These are phyloP conservation scores for Ectemnius lituratus DNA, from an alignment of 2,888 invertebrate species.

Conservation along the genomic window DNA sequence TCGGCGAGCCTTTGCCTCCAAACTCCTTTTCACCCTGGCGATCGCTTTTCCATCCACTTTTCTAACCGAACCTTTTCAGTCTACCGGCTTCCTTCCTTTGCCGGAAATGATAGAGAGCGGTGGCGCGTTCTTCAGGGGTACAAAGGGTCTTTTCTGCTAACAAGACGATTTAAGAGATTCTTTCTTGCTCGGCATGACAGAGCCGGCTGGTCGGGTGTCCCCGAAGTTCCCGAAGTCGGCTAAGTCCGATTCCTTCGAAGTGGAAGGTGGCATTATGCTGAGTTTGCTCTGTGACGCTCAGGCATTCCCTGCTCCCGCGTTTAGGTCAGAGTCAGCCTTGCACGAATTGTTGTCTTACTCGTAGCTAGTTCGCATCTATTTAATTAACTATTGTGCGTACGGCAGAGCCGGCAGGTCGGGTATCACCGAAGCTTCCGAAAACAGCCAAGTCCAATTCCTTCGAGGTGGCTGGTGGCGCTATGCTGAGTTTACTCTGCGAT, in stretches of 20 bases:
- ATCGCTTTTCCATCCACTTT: too few relatives aligned
- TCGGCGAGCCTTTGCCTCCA: neutral
- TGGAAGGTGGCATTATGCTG: conserved; percentile 72
- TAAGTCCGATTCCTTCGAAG: conserved; percentile 76
- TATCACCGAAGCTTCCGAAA: conserved; percentile 76
- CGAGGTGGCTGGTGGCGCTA: conserved; percentile 70
- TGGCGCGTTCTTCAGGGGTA: conserved; percentile 42
- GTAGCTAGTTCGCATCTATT: neutral
- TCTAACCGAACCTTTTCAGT: neutral
- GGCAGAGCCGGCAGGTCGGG: conserved; percentile 70
- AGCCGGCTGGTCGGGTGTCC: conserved; percentile 74
- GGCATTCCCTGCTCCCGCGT: conserved; percentile 72
- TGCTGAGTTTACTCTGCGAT: conserved; percentile 73
- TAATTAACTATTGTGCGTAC: too few relatives aligned
- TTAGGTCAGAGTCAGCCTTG: conserved; percentile 64
- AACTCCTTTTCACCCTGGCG: neutral
- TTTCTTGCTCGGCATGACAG: conserved; percentile 57
- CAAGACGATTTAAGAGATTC: neutral
- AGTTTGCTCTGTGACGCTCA: conserved; percentile 74
- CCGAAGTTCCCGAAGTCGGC: conserved; percentile 78
- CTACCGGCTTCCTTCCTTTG: neutral
- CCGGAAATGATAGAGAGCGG: conserved; percentile 20
- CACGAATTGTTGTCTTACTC: conserved; percentile 19
- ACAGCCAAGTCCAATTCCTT: conserved; percentile 78
- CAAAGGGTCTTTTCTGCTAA: neutral